Base-by-base conservation (phyloP, 2,888 invertebrate genomes). In the Chrysotoxum bicinctum region DNA sequence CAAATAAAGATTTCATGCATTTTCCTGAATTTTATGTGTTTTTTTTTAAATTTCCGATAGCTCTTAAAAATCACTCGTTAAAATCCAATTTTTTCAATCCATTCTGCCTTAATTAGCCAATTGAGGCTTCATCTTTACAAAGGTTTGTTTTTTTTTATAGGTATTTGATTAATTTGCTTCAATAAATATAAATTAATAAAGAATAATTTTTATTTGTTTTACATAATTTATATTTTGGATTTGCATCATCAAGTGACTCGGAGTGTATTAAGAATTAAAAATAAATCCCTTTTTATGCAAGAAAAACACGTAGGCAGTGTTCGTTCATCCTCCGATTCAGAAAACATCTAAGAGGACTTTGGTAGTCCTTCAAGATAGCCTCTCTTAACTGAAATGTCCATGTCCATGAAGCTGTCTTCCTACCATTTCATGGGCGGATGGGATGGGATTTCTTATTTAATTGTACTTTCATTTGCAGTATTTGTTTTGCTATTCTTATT, bases 261-360 rank as follows among this genome's bases (percentile, higher is more conserved):
- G 16, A 21, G 26, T 48, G 40, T 21, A 32, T 30, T 3, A 21
- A 30, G 48, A 50, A 50, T 50, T 23, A 35, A 43, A 62, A 66
- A 50, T 37, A 82, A 75, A 84, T 78, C 78, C 70, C 43, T 58
- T 74, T 58, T 70, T 23, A 21, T 37, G 56, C n/a, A 75, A 58
- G 66, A 74, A 84, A 84, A 74, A 79, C 83, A 84, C 83, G 79
- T 84, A 79, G 58, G 64, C 75, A 64, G 37, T 50, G 64, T 30
- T 84, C 16, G 50, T 35, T 64, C 79, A 70, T 75, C 70, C 70
- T 52, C 45, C 37, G 19, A 68, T 16, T 10, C 16, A 35, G 50
- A 23, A 14, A 66, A 66, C 66, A 50, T 48, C 64, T 35, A 48
- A 48, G 21, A 48, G 48, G 21, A 50, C 66, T 50, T 64, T n/a